Evolutionary conservation across 2,888 invertebrate genomes (phyloP).

Genomic region (Micoletzkya japonica): DNA sequence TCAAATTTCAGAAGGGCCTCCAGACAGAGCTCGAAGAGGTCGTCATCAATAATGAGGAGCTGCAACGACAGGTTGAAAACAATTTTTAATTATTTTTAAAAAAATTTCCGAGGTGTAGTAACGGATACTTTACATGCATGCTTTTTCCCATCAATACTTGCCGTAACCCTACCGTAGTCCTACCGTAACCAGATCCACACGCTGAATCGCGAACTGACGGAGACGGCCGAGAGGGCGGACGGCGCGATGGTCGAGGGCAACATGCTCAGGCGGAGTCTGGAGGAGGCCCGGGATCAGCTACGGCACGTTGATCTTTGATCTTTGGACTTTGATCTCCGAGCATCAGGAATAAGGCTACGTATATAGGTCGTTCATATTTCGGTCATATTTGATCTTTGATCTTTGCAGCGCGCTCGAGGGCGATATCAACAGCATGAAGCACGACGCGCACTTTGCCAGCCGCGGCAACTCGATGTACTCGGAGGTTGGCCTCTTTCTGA

Average conservation of each 20-base stretch:
- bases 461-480: constrained; percentile 20
- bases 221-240: constrained; percentile 17
- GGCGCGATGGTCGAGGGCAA: constrained; percentile 19
- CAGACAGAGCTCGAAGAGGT: constrained; percentile 14
- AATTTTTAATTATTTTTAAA: neutral
- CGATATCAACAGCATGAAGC: constrained; percentile 12
- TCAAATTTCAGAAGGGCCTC: constrained; percentile 7
- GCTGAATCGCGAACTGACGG: constrained; percentile 13
- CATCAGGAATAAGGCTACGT: neutral
- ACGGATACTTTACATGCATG: neutral
- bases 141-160: neutral
- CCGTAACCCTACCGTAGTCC: neutral
- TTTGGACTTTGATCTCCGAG: neutral
- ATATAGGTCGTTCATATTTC: neutral
- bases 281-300: constrained; percentile 16
- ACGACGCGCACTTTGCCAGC: constrained; percentile 19
- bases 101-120: neutral
- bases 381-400: constrained; percentile 1
- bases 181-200: neutral
- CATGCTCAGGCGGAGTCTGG: constrained; percentile 2
- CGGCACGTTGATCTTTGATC: neutral
- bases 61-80: neutral
- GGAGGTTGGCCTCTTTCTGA: neutral
- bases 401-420: constrained; percentile 3
- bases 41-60: neutral